Evolutionary conservation across 2,888 invertebrate species (phyloP).

Genomic region (Platycheirus albimanus): DNA sequence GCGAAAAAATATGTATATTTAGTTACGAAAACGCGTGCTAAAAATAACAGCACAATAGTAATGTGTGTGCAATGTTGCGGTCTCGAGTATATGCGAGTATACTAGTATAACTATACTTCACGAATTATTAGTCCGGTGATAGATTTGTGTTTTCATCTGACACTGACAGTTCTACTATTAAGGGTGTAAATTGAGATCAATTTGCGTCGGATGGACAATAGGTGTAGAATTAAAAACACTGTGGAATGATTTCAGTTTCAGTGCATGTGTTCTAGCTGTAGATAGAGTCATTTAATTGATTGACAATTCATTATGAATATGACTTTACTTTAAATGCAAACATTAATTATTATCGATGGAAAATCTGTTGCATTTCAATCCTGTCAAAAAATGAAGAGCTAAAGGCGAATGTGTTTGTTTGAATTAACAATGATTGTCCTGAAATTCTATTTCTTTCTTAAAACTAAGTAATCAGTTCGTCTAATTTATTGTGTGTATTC

Average conservation of each 20-base stretch:
- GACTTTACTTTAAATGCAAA: neutral
- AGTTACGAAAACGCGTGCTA: neutral
- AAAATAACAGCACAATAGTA: conserved; percentile 16
- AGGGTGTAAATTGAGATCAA: conserved; percentile 33
- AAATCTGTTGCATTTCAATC: neutral
- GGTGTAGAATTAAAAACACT: conserved; percentile 1
- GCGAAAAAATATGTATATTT: too few species aligned
- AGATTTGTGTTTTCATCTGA: conserved; percentile 14
- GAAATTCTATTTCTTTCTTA: too few species aligned
- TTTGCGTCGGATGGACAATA: neutral
- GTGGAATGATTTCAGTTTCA: neutral
- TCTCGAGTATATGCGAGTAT: neutral
- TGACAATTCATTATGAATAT: neutral
- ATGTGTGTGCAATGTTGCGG: neutral
- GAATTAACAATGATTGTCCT: too few species aligned
- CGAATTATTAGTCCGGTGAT: conserved; percentile 1
- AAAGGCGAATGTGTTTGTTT: too few species aligned
- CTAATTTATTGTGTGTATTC: too few species aligned
- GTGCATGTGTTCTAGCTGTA: neutral
- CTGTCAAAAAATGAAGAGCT: conserved; percentile 8
- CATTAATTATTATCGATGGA: neutral
- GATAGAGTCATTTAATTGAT: neutral
- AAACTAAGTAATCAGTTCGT: too few species aligned
- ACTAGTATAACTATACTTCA: neutral
- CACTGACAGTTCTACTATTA: conserved; percentile 1